Percentiles rank a stretch among this genome's conserved stretches.
Evolutionary conservation across 2,888 invertebrate species (phyloP).

Genomic region (Drosophila quasianomalipes): DNA sequence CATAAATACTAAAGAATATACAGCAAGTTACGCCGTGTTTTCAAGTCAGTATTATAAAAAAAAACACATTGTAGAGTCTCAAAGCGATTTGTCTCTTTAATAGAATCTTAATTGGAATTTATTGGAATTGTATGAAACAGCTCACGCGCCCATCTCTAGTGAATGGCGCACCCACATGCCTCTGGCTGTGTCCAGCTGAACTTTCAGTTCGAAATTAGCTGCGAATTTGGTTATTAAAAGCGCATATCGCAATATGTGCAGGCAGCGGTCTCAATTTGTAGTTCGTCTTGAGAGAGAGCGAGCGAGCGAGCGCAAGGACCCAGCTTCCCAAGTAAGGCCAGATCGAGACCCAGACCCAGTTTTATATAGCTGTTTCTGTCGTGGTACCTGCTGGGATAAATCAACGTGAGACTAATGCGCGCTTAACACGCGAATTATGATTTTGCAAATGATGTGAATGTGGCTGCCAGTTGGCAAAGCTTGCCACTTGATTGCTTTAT

Average conservation of each 20-base stretch:
- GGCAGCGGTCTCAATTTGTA: slow-evolving; percentile 5
- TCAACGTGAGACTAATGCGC: slow-evolving; percentile 84
- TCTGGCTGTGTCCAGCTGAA: slow-evolving; percentile 46
- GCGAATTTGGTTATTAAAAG: slow-evolving; percentile 78
- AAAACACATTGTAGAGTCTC: not conserved
- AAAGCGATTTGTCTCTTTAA: not conserved
- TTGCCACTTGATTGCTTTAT: slow-evolving; percentile 75
- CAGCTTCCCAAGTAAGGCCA: slow-evolving; percentile 33
- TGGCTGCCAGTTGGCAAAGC: slow-evolving; percentile 15
- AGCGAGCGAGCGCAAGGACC: slow-evolving; percentile 30
- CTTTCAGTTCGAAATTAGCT: slow-evolving; percentile 66
- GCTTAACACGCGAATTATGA: slow-evolving; percentile 84
- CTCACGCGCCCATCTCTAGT: slow-evolving; percentile 53
- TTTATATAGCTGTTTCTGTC: slow-evolving; percentile 35
- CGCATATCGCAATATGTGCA: slow-evolving; percentile 27
- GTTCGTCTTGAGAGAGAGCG: not conserved
- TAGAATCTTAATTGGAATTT: slow-evolving; percentile 22
- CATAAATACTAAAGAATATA: not conserved
- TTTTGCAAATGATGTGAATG: slow-evolving; percentile 78
- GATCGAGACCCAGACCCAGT: slow-evolving; percentile 58
- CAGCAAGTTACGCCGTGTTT: not conserved
- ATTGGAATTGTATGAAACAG: not conserved
- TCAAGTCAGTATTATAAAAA: not conserved
- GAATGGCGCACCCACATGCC: slow-evolving; percentile 58
- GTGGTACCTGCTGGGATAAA: slow-evolving; percentile 80